Evolutionary conservation across 2,797 vertebrate species (phyloP).

Genomic region (Lepidocolaptes lacrymiger): DNA sequence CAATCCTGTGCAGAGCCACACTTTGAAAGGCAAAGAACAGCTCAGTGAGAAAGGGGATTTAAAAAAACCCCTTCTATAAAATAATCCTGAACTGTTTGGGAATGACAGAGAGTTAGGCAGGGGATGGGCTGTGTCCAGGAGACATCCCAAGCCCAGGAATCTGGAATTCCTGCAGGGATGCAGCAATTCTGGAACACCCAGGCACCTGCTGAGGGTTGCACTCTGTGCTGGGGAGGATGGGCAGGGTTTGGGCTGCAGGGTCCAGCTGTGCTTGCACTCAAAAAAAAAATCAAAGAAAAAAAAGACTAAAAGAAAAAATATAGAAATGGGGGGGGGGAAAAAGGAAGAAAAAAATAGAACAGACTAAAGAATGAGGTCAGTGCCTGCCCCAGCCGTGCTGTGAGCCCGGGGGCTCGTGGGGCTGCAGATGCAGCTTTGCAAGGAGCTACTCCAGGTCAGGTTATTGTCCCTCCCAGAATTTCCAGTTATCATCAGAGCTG

Average conservation of each 20-base stretch:
- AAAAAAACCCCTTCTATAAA: not conserved
- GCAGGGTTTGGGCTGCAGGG: not conserved
- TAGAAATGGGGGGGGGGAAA: fast-evolving
- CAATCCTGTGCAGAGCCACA: not conserved
- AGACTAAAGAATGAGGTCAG: not conserved
- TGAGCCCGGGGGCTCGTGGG: not conserved
- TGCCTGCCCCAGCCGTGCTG: not conserved
- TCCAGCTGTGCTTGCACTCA: not conserved
- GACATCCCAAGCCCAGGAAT: not conserved
- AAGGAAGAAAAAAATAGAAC: not conserved
- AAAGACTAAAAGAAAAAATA: not conserved
- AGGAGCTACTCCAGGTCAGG: not conserved
- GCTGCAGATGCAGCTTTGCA: not conserved
- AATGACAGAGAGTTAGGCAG: not conserved
- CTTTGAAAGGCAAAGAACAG: not conserved
- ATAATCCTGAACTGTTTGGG: not conserved
- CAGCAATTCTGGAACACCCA: not conserved
- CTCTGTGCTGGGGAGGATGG: not conserved
- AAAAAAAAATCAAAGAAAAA: not conserved
- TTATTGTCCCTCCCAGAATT: not conserved
- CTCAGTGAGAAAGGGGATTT: fast-evolving
- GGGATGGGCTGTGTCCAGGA: not conserved
- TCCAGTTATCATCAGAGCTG: fast-evolving
- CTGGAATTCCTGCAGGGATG: not conserved
- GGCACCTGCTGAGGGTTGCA: not conserved